These are phyloP conservation scores for Macrophya alboannulata DNA, from an alignment of 2,888 invertebrate species.

Conservation along the genomic window DNA sequence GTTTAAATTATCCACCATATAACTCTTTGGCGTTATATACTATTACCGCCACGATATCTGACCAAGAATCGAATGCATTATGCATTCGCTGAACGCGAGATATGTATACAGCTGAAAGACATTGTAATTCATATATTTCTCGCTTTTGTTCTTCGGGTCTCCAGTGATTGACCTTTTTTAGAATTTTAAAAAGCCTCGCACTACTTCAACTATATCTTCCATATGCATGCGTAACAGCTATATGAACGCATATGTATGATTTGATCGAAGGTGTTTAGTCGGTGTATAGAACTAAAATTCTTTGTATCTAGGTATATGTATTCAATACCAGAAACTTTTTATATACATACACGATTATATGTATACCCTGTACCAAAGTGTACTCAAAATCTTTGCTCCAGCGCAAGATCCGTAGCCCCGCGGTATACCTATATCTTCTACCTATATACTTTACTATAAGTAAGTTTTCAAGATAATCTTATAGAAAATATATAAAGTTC, in stretches of 20 bases:
- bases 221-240: neutral
- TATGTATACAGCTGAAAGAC: neutral
- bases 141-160: constrained; percentile 26
- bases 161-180: constrained; percentile 39
- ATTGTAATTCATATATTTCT: constrained; percentile 19
- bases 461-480: constrained; percentile 24
- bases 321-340: neutral
- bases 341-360: neutral
- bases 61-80: constrained; percentile 38
- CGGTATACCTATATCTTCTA: neutral
- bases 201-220: neutral
- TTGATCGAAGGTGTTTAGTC: neutral
- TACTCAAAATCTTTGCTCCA: constrained; percentile 2
- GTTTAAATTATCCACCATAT: neutral
- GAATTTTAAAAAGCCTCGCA: constrained; percentile 27
- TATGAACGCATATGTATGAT: neutral
- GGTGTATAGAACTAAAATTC: neutral
- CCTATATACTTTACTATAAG: neutral
- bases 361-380: neutral
- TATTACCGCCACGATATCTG: constrained; percentile 6
- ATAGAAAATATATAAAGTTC: constrained; percentile 42
- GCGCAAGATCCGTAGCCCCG: neutral
- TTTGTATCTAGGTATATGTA: neutral
- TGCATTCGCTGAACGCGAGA: constrained; percentile 15
- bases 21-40: neutral